Evolutionary conservation across 2,797 vertebrate species (phyloP).

Genomic region (Aplochiton taeniatus): DNA sequence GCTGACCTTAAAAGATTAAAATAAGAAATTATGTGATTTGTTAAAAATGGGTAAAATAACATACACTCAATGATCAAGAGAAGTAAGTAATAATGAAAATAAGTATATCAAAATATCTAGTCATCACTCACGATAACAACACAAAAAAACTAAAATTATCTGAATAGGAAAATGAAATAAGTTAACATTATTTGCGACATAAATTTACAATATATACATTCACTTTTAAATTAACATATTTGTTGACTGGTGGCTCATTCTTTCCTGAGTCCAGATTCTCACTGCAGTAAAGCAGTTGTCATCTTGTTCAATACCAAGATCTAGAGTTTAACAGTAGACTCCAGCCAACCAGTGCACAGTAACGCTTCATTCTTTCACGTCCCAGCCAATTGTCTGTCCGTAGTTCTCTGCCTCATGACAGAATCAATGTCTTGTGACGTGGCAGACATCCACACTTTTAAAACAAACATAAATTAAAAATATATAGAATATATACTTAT

Average conservation of each 20-base stretch:
- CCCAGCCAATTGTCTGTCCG: constrained; percentile 28
- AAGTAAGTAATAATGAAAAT: constrained; percentile 44
- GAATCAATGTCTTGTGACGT: constrained; percentile 55
- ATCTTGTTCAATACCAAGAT: constrained; percentile 5
- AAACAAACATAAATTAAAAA: constrained; percentile 60
- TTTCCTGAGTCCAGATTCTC: constrained; percentile 31
- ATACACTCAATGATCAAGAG: constrained; percentile 43
- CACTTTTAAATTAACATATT: constrained; percentile 61
- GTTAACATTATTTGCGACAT: constrained; percentile 67
- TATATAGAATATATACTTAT: constrained; percentile 56
- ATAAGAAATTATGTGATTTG: too few relatives aligned
- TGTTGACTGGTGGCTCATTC: constrained; percentile 45
- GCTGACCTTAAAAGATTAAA: too few relatives aligned
- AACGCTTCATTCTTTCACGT: constrained; percentile 42
- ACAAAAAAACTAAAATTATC: constrained; percentile 66
- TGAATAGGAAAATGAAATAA: constrained; percentile 70
- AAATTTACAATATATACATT: constrained; percentile 81
- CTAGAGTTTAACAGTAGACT: constrained; percentile 42
- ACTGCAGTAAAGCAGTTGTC: constrained; percentile 39
- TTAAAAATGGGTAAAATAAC: constrained; percentile 27
- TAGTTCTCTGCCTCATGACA: constrained; percentile 27
- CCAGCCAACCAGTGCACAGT: constrained; percentile 40
- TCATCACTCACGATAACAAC: constrained; percentile 66
- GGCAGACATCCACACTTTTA: constrained; percentile 57
- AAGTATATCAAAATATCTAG: constrained; percentile 68